These are phyloP conservation scores for Bombus cullumanus DNA, from an alignment of 1,140 invertebrate genomes.

Conservation along the genomic window DNA sequence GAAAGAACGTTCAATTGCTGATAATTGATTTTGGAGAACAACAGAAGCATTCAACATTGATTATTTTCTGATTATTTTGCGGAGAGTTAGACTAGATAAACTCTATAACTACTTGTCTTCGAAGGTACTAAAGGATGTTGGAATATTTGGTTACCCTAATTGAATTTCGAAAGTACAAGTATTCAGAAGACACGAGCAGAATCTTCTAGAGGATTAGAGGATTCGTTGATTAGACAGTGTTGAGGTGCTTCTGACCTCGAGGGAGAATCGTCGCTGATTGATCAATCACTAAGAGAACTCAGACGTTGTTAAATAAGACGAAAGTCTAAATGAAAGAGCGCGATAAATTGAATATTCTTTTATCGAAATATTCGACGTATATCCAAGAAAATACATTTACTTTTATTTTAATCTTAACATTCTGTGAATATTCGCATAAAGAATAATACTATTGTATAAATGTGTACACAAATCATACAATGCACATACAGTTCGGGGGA, in stretches of 20 bases:
- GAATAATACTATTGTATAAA: neutral
- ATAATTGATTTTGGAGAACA: neutral
- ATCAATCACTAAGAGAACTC: neutral
- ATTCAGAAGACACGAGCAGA: neutral
- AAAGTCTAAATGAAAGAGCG: no score
- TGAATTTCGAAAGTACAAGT: no score
- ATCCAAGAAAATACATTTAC: neutral
- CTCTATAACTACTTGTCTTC: no score
- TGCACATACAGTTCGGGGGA: neutral
- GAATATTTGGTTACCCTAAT: no score
- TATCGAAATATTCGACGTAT: neutral
- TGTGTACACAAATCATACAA: no score
- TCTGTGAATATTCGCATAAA: neutral
- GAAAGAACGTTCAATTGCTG: neutral
- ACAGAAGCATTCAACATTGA: neutral
- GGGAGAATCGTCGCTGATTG: constrained; percentile 2
- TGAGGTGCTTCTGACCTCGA: neutral
- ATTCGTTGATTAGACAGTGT: neutral
- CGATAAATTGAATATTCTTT: neutral
- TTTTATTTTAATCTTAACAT: neutral
- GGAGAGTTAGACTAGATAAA: neutral
- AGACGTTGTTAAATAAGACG: neutral
- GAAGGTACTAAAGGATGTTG: no score
- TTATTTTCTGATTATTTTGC: neutral
- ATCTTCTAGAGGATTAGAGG: neutral